phyloP scores from a whole-genome alignment of 2,797 vertebrate genomes.

The Chiroxiphia lanceolata region DNA sequence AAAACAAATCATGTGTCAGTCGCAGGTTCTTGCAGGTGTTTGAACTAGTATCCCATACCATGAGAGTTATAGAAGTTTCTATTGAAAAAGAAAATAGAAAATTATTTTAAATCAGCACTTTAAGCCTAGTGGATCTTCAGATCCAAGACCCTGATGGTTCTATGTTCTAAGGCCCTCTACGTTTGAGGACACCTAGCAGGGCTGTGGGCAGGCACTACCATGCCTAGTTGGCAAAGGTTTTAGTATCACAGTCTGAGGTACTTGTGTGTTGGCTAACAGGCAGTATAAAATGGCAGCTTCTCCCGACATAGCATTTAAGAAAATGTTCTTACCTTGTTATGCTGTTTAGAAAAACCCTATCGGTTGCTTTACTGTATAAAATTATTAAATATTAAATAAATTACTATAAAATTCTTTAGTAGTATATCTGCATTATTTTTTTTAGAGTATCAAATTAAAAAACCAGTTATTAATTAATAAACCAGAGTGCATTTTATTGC shows the following conservation, averaged over 20 bases:
- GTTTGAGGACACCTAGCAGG: neutral
- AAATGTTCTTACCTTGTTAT: neutral
- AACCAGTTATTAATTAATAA: constrained; percentile 10
- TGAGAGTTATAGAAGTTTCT: neutral
- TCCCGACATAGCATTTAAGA: neutral
- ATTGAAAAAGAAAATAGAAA: neutral
- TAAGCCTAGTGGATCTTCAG: neutral
- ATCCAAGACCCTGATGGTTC: neutral
- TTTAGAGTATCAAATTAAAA: neutral
- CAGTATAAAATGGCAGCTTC: neutral
- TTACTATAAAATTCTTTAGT: neutral
- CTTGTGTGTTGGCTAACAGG: neutral
- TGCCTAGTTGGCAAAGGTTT: neutral
- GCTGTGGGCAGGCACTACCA: neutral
- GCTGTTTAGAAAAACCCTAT: neutral
- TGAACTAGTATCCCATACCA: neutral
- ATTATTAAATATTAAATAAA: neutral
- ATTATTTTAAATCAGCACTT: neutral
- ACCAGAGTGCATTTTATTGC: neutral
- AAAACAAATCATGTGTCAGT: neutral
- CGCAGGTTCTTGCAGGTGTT: neutral
- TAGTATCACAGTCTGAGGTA: neutral
- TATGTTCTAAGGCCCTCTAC: neutral
- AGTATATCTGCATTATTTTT: neutral
- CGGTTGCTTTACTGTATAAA: neutral